A percentile compares a stretch with the other conserved stretches of the same genome.
These are phyloP conservation scores for Brachyistius frenatus DNA, from an alignment of 2,113 vertebrate genomes.

Conservation along the genomic window DNA sequence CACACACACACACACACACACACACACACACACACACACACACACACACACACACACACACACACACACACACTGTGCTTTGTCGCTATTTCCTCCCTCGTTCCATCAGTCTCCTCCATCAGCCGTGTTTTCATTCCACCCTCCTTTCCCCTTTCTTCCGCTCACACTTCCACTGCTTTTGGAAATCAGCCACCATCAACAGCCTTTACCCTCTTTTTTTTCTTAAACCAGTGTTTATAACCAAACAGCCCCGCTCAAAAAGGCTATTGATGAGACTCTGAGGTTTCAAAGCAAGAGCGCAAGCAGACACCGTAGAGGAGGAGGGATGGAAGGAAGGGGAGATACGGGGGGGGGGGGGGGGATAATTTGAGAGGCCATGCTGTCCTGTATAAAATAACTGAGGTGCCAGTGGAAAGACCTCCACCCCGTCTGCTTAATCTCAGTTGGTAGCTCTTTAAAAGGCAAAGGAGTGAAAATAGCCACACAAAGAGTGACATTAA, in stretches of 20 bases:
- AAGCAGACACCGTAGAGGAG: constrained; percentile 18
- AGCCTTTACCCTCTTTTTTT: constrained; percentile 47
- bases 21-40: constrained; percentile 1
- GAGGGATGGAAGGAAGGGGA: constrained; percentile 24
- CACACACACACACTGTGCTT: constrained; percentile 24
- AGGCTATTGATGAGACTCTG: constrained; percentile 68
- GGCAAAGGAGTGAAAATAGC: constrained; percentile 27
- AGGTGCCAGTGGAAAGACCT: constrained; percentile 58
- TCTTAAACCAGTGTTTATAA: constrained; percentile 47
- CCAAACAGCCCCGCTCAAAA: constrained; percentile 66
- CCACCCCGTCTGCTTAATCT: constrained; percentile 30
- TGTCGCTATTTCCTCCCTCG: constrained; percentile 35
- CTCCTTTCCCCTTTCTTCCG: constrained; percentile 45
- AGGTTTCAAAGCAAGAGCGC: constrained; percentile 38
- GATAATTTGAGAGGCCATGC: constrained; percentile 46
- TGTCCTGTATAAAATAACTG: constrained; percentile 61
- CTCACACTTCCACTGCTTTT: constrained; percentile 62
- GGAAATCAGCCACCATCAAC: constrained; percentile 69
- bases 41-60: constrained; percentile 11
- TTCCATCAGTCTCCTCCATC: constrained; percentile 49
- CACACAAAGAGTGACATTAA: too few relatives aligned
- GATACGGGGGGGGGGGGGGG: constrained; percentile 24
- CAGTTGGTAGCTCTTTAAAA: constrained; percentile 16
- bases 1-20: neutral
- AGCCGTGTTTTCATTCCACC: constrained; percentile 41